Conservation (phyloP, 2,113 vertebrate species). For the Raja brachyura region DNA sequence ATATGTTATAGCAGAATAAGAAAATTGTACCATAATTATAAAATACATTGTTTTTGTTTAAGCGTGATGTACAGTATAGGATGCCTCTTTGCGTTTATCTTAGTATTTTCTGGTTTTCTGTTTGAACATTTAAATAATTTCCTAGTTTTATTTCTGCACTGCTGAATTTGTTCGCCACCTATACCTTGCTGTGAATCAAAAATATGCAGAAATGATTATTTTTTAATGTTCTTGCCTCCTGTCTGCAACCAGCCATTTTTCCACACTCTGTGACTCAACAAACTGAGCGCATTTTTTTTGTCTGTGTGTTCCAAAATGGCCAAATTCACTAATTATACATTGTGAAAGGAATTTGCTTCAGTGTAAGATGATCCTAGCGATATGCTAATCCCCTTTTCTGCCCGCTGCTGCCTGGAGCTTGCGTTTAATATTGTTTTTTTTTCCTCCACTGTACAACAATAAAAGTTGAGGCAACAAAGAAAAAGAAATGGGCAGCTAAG, state of each 20-base stretch:
- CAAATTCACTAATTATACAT: constrained; percentile 71
- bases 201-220: background rate
- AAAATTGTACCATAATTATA: constrained; percentile 11
- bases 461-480: constrained; percentile 77
- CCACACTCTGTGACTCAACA: constrained; percentile 52
- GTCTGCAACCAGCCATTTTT: constrained; percentile 48
- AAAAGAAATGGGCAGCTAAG: constrained; percentile 69
- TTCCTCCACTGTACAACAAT: constrained; percentile 70
- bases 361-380: constrained; percentile 76
- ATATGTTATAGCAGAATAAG: constrained; percentile 56
- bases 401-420: constrained; percentile 69
- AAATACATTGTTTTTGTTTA: background rate
- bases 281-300: constrained; percentile 51
- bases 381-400: constrained; percentile 76
- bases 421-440: constrained; percentile 63
- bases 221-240: background rate
- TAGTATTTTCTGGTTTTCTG: background rate
- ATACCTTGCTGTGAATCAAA: background rate
- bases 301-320: constrained; percentile 49
- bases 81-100: background rate
- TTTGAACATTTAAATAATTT: background rate
- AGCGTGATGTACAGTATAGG: background rate
- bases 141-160: background rate
- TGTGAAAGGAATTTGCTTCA: constrained; percentile 76
- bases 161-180: background rate